Percentiles rank a stretch among this genome's conserved stretches.
Conservation (phyloP, 2,113 vertebrate genomes). For the Stigmatopora nigra region DNA sequence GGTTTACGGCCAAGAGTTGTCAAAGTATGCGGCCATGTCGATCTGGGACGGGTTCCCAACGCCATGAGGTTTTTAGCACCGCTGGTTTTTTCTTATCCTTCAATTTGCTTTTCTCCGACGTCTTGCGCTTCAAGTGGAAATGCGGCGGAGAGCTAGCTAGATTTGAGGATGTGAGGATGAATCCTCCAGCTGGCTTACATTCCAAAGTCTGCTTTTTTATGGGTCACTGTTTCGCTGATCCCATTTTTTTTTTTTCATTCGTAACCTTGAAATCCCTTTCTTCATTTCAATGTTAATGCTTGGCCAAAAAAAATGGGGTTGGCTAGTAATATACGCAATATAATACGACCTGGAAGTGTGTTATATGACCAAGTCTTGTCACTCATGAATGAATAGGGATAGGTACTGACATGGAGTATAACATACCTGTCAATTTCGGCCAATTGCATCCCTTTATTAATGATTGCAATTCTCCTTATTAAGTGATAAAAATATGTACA, state of each 20-base stretch:
- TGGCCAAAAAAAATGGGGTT: not conserved
- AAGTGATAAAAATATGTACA: too few relatives aligned
- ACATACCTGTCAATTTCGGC: too few relatives aligned
- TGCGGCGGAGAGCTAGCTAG: constrained; percentile 54
- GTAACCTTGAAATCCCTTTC: constrained; percentile 48
- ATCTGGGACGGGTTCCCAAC: constrained; percentile 29
- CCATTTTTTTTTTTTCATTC: constrained; percentile 59
- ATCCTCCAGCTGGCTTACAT: constrained; percentile 67
- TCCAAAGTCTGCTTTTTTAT: constrained; percentile 71
- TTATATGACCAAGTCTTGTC: not conserved
- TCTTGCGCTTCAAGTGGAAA: constrained; percentile 63
- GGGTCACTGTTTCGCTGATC: constrained; percentile 71
- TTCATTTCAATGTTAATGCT: not conserved
- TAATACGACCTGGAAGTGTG: not conserved
- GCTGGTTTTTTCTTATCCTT: constrained; percentile 64
- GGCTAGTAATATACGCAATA: too few relatives aligned
- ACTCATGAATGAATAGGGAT: not conserved
- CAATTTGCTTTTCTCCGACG: constrained; percentile 54
- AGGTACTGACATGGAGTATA: not conserved
- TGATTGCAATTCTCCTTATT: too few relatives aligned
- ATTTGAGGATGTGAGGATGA: constrained; percentile 55
- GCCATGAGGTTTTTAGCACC: constrained; percentile 45
- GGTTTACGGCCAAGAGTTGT: constrained; percentile 31
- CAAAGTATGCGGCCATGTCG: constrained; percentile 41
- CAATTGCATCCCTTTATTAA: too few relatives aligned